These are phyloP conservation scores for Pandemis cinnamomeana DNA, from an alignment of 2,888 invertebrate genomes.

Conservation along the genomic window DNA sequence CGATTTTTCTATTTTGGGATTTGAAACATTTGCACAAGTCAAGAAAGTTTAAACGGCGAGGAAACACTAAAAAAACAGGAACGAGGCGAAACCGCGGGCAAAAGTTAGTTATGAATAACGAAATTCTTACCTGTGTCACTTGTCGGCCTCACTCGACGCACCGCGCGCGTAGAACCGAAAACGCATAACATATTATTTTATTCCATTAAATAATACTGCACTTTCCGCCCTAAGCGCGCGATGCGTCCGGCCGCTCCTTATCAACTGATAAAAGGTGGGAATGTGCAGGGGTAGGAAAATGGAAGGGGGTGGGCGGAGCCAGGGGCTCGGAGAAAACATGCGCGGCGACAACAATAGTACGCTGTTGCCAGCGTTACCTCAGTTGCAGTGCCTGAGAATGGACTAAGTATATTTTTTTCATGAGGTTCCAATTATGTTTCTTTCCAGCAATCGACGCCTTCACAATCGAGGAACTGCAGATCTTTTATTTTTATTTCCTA, in stretches of 20 bases:
- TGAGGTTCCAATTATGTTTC: too few species aligned
- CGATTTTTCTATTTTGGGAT: too few species aligned
- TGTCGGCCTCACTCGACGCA: not conserved
- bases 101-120: not conserved
- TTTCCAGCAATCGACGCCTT: too few species aligned
- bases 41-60: too few species aligned
- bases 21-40: too few species aligned
- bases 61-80: too few species aligned
- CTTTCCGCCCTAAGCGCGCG: not conserved
- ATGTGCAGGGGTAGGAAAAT: not conserved
- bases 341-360: not conserved
- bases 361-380: too few species aligned
- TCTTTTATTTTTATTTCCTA: too few species aligned
- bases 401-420: too few species aligned
- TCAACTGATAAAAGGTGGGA: conserved; percentile 2
- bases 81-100: too few species aligned
- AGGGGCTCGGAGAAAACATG: not conserved
- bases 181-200: not conserved
- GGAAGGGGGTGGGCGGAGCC: not conserved
- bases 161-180: not conserved
- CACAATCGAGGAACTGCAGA: too few species aligned
- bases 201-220: not conserved
- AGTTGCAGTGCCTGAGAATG: too few species aligned
- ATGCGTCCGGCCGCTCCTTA: conserved; percentile 10
- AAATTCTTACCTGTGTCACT: not conserved